Evolutionary conservation across 2,113 vertebrate genomes (phyloP).

Genomic region (Verasper variegatus): DNA sequence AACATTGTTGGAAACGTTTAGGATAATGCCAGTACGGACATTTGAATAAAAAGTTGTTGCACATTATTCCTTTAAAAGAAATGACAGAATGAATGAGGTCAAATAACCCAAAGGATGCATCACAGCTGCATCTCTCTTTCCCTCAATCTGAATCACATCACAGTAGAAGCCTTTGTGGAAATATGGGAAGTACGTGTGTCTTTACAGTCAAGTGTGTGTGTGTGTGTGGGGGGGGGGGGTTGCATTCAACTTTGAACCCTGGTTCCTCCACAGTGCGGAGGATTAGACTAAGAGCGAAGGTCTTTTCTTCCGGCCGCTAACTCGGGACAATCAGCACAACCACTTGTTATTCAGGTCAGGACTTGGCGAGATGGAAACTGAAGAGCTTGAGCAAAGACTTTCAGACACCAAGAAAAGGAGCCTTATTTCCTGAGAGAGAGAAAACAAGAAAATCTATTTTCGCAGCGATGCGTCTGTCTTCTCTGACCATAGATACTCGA

Average conservation of each 20-base stretch:
- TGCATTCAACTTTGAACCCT: conserved; percentile 41
- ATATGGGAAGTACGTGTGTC: conserved; percentile 30
- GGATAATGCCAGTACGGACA: no score
- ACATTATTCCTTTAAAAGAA: no score
- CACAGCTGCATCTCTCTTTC: not conserved
- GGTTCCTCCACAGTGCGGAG: not conserved
- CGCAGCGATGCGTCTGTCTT: not conserved
- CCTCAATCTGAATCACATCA: conserved; percentile 37
- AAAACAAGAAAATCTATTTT: conserved; percentile 46
- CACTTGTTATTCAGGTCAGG: conserved; percentile 70
- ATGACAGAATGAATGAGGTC: no score
- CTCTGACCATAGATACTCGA: not conserved
- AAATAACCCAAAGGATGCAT: not conserved
- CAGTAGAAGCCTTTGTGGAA: conserved; percentile 45
- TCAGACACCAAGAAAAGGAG: conserved; percentile 2
- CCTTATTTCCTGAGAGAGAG: not conserved
- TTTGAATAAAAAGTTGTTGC: no score
- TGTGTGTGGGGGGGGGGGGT: conserved; percentile 14
- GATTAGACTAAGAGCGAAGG: conserved; percentile 19
- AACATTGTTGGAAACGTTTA: no score
- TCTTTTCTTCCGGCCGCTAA: conserved; percentile 49
- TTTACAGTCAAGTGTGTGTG: conserved; percentile 40
- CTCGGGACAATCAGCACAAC: conserved; percentile 51
- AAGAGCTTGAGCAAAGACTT: not conserved
- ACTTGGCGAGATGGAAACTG: conserved; percentile 20